phyloP scores from a whole-genome alignment of 1,140 invertebrate genomes.

The Drosophila aff. region DNA sequence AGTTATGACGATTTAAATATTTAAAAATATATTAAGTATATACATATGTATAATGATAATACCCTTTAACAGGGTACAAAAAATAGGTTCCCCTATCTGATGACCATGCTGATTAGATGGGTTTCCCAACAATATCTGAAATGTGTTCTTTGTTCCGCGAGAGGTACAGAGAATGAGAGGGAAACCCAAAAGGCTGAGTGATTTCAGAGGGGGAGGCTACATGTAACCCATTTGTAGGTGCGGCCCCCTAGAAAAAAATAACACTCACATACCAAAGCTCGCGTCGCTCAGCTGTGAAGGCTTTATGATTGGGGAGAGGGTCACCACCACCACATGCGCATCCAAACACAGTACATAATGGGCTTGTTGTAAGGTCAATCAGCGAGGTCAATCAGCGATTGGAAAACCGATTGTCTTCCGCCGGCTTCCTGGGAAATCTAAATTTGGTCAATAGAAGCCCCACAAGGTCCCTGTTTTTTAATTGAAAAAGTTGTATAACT shows the following conservation, averaged over 20 bases:
- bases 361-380: slow-evolving; percentile 72
- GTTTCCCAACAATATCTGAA: slow-evolving; percentile 13
- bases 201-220: background rate
- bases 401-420: slow-evolving; percentile 55
- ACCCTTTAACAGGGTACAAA: background rate
- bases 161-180: slow-evolving; percentile 3
- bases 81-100: slow-evolving; percentile 26
- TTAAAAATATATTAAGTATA: background rate
- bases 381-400: slow-evolving; percentile 68
- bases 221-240: slow-evolving; percentile 42
- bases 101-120: slow-evolving; percentile 34
- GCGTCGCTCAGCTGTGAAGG: slow-evolving; percentile 69
- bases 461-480: background rate
- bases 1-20: background rate
- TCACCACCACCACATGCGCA: slow-evolving; percentile 23
- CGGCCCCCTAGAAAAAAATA: slow-evolving; percentile 34
- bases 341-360: slow-evolving; percentile 26
- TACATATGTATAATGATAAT: background rate
- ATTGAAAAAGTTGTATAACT: background rate
- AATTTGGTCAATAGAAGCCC: slow-evolving; percentile 16
- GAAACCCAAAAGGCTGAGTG: background rate
- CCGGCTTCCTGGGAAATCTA: slow-evolving; percentile 19
- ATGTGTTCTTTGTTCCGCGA: slow-evolving; percentile 15
- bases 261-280: slow-evolving; percentile 26
- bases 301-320: slow-evolving; percentile 49